Evolutionary conservation across 2,113 vertebrate species (phyloP).

Genomic region (Furnarius figulus): DNA sequence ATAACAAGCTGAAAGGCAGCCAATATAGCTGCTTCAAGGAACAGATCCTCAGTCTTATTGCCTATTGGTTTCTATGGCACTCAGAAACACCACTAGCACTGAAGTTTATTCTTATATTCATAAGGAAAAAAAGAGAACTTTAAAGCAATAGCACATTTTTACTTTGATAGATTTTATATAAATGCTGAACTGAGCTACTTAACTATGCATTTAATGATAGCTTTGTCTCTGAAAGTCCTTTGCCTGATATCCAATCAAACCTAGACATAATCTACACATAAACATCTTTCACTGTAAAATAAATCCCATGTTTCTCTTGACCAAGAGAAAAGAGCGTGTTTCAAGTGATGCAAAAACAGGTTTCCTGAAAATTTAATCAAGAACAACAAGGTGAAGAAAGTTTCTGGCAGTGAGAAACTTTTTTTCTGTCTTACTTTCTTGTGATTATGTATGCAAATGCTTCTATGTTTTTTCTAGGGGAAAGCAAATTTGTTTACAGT

Average conservation of each 20-base stretch:
- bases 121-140: background rate
- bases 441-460: background rate
- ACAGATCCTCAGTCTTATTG: background rate
- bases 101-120: background rate
- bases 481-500: background rate
- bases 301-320: background rate
- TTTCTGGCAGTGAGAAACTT: background rate
- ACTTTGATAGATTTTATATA: background rate
- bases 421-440: background rate
- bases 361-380: background rate
- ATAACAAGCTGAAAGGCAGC: background rate
- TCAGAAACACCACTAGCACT: background rate
- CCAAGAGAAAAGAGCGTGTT: background rate
- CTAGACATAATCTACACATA: background rate
- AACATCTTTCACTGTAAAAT: background rate
- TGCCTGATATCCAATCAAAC: background rate
- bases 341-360: background rate
- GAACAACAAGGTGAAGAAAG: background rate
- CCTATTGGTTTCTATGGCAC: background rate
- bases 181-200: background rate
- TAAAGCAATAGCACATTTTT: background rate
- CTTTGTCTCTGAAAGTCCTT: background rate
- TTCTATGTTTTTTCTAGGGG: background rate
- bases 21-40: background rate
- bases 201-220: background rate